Evolutionary conservation across 1,140 invertebrate genomes (phyloP).

Genomic region (Parapsyche elsis): DNA sequence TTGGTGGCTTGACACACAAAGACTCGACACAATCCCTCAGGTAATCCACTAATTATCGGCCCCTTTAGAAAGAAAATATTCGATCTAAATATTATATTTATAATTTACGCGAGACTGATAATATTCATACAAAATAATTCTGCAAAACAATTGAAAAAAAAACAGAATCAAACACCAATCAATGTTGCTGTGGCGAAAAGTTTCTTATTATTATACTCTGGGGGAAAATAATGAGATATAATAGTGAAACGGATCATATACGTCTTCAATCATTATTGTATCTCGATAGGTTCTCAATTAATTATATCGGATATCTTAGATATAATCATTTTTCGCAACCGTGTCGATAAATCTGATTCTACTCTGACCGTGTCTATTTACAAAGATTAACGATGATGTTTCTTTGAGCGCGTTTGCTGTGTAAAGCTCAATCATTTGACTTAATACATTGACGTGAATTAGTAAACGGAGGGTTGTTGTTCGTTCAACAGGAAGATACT

Average conservation of each 20-base stretch:
- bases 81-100: slow-evolving; percentile 19
- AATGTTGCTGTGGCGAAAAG: too few relatives aligned
- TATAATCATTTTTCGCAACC: background rate
- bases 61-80: background rate
- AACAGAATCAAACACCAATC: too few relatives aligned
- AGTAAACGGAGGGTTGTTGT: too few relatives aligned
- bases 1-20: slow-evolving; percentile 83
- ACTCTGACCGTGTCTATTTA: background rate
- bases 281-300: slow-evolving; percentile 14
- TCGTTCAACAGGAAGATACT: slow-evolving; percentile 19
- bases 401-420: background rate
- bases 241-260: background rate
- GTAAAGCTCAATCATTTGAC: slow-evolving; percentile 2
- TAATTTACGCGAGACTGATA: background rate
- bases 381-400: background rate
- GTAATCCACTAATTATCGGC: slow-evolving; percentile 61
- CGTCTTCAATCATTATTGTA: slow-evolving; percentile 8
- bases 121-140: background rate
- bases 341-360: background rate
- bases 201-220: slow-evolving; percentile 2
- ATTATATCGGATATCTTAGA: background rate
- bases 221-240: background rate
- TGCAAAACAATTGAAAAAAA: too few relatives aligned
- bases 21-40: slow-evolving; percentile 69
- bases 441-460: slow-evolving; percentile 2